Evolutionary conservation across 2,888 invertebrate genomes (phyloP), one percentile per base, ranked within the genome.

Genomic region (Trachelus tabidus): DNA sequence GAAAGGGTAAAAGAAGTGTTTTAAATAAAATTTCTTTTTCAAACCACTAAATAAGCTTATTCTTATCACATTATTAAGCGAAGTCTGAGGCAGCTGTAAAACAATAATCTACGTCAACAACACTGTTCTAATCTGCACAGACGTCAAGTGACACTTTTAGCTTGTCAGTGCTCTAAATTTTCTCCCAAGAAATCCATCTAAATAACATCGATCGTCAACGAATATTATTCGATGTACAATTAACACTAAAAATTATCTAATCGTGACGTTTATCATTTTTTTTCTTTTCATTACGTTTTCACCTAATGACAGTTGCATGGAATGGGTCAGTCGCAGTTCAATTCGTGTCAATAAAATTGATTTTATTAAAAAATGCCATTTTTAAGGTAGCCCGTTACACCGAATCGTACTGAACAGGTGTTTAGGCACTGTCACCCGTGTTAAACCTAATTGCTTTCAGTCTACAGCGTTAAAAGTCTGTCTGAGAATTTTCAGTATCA

Each of bases 341-440:
- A 35, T 35, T 11, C 12, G 11, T 35, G 35, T 12, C 35, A 35
- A 35, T 3, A 12, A 12, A 35, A 35, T 35, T 0, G 0, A 0
- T 35, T 12, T 1, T 35, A 12, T 12, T 35, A 3, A 1, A 12
- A 35, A 35, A 12, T 35, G 3, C 35, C 12, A 12, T 35, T 35
- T 12, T 35, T 3, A 1, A 35, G 3, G 3, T 35, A 35, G 12
- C 35, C 1, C 35, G 12, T 35, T 35, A 35, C 35, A 35, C 3
- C 12, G 35, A 35, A 12, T 1, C 1, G 1, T 35, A 3, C 35
- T 3, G 0, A 35, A 3, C 6, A 23, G 0, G 2, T 23, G 1
- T 23, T 23, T 23, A 23, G 23, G 2, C 23, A 56, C 23, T 9
- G 56, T 2, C 23, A 15, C 4, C 15, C 6, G 56, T 23, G 15